Conservation (phyloP, 2,797 vertebrate genomes). For the Lutra lutra region DNA sequence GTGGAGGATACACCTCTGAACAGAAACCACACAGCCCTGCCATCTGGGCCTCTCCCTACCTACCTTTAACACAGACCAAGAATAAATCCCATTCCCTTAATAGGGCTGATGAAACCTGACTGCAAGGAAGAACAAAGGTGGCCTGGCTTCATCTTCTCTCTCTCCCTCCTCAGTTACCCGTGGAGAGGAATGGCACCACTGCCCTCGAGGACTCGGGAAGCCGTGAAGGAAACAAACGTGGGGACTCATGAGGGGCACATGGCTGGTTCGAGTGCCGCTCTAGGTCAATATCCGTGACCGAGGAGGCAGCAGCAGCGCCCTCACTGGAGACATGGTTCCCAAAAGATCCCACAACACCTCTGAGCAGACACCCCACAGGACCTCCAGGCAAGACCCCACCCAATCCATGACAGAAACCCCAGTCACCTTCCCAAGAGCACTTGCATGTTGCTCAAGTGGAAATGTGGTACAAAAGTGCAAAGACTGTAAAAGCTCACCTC, state of each 20-base stretch:
- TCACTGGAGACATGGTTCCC: rapidly evolving
- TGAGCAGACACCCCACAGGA: not conserved
- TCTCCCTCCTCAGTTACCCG: not conserved
- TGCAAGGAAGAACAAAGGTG: not conserved
- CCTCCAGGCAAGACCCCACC: not conserved
- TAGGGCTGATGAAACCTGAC: not conserved
- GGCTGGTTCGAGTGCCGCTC: not conserved
- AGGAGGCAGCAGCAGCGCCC: rapidly evolving
- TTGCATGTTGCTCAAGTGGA: not conserved
- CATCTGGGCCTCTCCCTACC: not conserved
- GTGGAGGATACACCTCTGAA: not conserved
- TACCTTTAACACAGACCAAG: not conserved
- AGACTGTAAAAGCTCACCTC: slow-evolving; percentile 8
- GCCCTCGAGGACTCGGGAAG: slow-evolving; percentile 5
- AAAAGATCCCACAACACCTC: not conserved
- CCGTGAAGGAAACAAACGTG: not conserved
- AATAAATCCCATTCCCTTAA: not conserved
- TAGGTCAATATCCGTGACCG: rapidly evolving
- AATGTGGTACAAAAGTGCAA: not conserved
- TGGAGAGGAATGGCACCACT: not conserved
- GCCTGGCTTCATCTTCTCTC: not conserved
- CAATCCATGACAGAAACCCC: not conserved
- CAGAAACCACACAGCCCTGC: not conserved
- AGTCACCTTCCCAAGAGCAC: not conserved
- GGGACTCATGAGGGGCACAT: not conserved